Percentiles rank a stretch among this genome's conserved stretches.
Conservation (phyloP, 2,797 vertebrate species). For the Siniperca scherzeri region DNA sequence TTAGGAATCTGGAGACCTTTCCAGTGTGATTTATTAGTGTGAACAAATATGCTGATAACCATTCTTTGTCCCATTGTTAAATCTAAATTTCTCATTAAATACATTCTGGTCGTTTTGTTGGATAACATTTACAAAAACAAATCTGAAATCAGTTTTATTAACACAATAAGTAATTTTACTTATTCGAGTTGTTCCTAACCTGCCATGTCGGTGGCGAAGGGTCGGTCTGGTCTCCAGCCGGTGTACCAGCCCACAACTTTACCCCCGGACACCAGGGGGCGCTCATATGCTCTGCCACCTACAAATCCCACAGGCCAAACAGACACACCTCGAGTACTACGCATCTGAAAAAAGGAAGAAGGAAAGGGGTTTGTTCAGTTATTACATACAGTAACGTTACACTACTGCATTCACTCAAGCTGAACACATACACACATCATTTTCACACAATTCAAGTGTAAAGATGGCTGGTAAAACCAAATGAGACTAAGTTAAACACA, state of each 20-base stretch:
- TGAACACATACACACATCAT: neutral
- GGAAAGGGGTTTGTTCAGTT: neutral
- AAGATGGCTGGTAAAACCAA: neutral
- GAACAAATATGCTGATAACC: neutral
- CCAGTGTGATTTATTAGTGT: neutral
- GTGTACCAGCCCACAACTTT: slow-evolving; percentile 98
- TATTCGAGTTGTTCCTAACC: slow-evolving; percentile 80
- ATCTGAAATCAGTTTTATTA: neutral
- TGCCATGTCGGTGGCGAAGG: slow-evolving; percentile 98
- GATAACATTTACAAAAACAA: neutral
- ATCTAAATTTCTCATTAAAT: neutral
- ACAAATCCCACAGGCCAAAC: slow-evolving; percentile 94
- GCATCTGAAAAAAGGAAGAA: slow-evolving; percentile 86
- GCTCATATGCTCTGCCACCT: slow-evolving; percentile 92
- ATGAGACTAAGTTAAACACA: neutral
- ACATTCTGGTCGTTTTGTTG: neutral
- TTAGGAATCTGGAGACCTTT: neutral
- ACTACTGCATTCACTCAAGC: no score
- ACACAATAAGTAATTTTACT: neutral
- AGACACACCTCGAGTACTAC: slow-evolving; percentile 90
- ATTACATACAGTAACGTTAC: no score
- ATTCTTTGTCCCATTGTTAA: neutral
- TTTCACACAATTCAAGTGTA: neutral
- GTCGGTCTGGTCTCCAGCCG: slow-evolving; percentile 96
- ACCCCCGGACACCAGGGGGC: slow-evolving; percentile 88